Conservation (phyloP, 2,113 vertebrate species). For the Blennius ocellaris region DNA sequence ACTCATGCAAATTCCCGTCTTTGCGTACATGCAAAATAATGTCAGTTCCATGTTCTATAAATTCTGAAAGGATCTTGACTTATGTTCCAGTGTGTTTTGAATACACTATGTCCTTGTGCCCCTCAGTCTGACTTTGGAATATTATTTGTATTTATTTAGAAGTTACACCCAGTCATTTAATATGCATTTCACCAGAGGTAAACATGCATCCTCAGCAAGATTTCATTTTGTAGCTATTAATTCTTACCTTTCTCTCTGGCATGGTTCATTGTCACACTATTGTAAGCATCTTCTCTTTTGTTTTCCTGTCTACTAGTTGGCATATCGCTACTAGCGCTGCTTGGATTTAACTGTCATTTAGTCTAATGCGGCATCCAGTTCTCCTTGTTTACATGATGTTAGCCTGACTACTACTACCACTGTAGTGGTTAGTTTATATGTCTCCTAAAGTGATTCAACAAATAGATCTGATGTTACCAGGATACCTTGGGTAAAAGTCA, state of each 20-base stretch:
- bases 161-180: slow-evolving; percentile 78
- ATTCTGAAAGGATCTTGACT: slow-evolving; percentile 84
- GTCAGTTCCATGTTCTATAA: slow-evolving; percentile 77
- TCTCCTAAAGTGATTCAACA: slow-evolving; percentile 68
- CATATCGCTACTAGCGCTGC: slow-evolving; percentile 59
- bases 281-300: slow-evolving; percentile 75
- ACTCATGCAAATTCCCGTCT: slow-evolving; percentile 80
- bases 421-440: slow-evolving; percentile 48
- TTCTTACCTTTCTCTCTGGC: slow-evolving; percentile 80
- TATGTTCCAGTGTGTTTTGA: slow-evolving; percentile 82
- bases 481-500: slow-evolving; percentile 37
- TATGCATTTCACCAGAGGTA: slow-evolving; percentile 86
- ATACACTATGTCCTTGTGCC: slow-evolving; percentile 71
- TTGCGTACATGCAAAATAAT: slow-evolving; percentile 81
- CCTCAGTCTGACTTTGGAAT: slow-evolving; percentile 58
- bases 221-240: slow-evolving; percentile 86
- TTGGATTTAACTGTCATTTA: slow-evolving; percentile 72
- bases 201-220: slow-evolving; percentile 78
- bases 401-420: slow-evolving; percentile 58
- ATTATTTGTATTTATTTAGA: slow-evolving; percentile 79
- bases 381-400: slow-evolving; percentile 78
- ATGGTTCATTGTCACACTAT: slow-evolving; percentile 66
- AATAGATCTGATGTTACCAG: slow-evolving; percentile 37
- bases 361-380: slow-evolving; percentile 75
- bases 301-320: slow-evolving; percentile 64